Evolutionary conservation across 2,888 invertebrate species (phyloP).

Genomic region (Tachystola acroxantha): DNA sequence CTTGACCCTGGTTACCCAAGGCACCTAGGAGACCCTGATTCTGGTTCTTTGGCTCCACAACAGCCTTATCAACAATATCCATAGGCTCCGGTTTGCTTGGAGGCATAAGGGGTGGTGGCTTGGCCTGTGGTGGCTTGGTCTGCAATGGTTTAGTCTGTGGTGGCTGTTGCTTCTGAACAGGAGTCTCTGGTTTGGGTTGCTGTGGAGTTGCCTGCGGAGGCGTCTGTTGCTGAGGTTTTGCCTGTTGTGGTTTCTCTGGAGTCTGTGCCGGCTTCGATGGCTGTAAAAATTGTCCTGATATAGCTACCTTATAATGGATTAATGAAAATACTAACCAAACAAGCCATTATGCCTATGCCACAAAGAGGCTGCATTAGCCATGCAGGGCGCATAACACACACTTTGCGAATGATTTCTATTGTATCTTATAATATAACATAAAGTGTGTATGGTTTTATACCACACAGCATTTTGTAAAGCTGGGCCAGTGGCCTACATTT

Average conservation of each 20-base stretch:
- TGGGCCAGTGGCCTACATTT: no score
- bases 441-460: no score
- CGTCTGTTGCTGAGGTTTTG: slow-evolving; percentile 3
- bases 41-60: slow-evolving; percentile 38
- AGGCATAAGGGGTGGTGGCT: no score
- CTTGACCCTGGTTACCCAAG: slow-evolving; percentile 22
- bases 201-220: slow-evolving; percentile 7
- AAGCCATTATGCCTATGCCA: no score
- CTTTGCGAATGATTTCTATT: no score
- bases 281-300: no score
- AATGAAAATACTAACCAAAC: no score
- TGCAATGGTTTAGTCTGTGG: slow-evolving; percentile 3
- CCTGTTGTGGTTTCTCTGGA: slow-evolving; percentile 3
- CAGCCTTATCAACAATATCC: slow-evolving; percentile 50
- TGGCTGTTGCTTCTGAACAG: slow-evolving; percentile 2
- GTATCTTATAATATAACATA: no score
- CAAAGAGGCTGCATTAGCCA: no score
- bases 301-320: no score
- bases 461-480: no score
- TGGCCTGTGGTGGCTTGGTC: slow-evolving; percentile 26
- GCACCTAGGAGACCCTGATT: slow-evolving; percentile 20
- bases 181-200: slow-evolving; percentile 3
- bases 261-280: slow-evolving; percentile 11
- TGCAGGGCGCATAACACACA: no score
- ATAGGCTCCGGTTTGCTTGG: slow-evolving; percentile 33